A percentile compares a stretch with the other conserved stretches of the same genome.
Conservation (phyloP, 2,797 vertebrate species). For the Cyclura pinguis region DNA sequence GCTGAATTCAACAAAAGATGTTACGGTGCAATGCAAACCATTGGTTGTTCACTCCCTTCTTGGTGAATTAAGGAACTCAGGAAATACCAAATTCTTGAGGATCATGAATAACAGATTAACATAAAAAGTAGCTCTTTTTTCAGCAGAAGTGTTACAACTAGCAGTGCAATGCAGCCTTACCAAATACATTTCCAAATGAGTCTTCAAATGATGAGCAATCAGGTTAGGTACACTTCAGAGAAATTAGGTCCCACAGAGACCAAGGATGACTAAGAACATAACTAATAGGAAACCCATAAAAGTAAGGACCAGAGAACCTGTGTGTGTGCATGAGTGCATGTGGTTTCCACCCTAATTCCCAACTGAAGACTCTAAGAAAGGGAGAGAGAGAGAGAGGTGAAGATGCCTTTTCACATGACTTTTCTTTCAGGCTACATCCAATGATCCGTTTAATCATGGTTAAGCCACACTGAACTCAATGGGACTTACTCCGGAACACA, state of each 20-base stretch:
- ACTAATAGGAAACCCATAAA: conserved; percentile 24
- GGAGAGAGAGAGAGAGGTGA: too few relatives aligned
- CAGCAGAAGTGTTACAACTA: conserved; percentile 26
- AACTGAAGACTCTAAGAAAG: too few relatives aligned
- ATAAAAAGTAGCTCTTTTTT: not conserved
- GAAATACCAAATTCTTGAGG: conserved; percentile 16
- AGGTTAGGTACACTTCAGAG: not conserved
- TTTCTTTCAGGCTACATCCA: too few relatives aligned
- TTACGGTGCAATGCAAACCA: conserved; percentile 33
- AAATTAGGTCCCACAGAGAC: not conserved
- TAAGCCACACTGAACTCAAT: too few relatives aligned
- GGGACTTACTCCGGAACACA: too few relatives aligned
- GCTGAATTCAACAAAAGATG: conserved; percentile 27
- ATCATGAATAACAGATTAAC: conserved; percentile 38
- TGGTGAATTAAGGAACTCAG: conserved; percentile 39
- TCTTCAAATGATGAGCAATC: conserved; percentile 15
- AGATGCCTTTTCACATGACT: too few relatives aligned
- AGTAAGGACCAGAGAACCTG: not conserved
- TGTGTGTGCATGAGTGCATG: too few relatives aligned
- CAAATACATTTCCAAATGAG: conserved; percentile 36
- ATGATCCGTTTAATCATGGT: too few relatives aligned
- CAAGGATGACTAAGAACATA: not conserved
- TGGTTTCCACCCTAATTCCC: too few relatives aligned
- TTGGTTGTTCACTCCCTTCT: conserved; percentile 9
- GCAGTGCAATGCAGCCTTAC: conserved; percentile 20